Evolutionary conservation across 1,140 invertebrate species (phyloP).

Genomic region (Trichogramma pretiosum): DNA sequence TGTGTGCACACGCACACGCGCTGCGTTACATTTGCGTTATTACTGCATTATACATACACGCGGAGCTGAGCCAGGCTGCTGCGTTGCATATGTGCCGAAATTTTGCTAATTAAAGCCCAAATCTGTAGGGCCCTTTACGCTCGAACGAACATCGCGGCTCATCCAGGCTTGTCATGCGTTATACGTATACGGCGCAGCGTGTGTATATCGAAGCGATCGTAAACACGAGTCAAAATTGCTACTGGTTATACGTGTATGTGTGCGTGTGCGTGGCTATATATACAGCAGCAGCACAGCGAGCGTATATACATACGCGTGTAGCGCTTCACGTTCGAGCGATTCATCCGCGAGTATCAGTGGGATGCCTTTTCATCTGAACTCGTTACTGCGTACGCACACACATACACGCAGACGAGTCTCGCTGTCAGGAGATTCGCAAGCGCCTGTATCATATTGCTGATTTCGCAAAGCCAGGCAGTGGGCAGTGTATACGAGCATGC

Average conservation of each 20-base stretch:
- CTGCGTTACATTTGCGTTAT: no score
- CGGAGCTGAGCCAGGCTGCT: no score
- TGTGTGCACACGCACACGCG: neutral
- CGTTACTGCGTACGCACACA: neutral
- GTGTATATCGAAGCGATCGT: constrained; percentile 8
- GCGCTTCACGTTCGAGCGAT: constrained; percentile 10
- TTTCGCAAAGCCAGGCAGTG: neutral
- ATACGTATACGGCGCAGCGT: neutral
- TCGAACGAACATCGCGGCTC: neutral
- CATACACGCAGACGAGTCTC: neutral
- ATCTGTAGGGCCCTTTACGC: constrained; percentile 2
- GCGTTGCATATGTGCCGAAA: no score
- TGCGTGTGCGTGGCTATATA: no score
- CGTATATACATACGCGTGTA: no score
- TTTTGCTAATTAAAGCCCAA: no score
- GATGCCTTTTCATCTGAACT: constrained; percentile 15
- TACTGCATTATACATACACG: no score
- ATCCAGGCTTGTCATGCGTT: neutral
- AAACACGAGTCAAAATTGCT: constrained; percentile 7
- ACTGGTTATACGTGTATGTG: constrained; percentile 2
- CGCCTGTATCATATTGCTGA: no score
- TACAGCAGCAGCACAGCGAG: no score
- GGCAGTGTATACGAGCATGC: no score
- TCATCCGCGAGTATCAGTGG: constrained; percentile 12
- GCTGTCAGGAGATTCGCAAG: no score